These are phyloP conservation scores for Tauraco hartlaubi DNA, from an alignment of 2,797 vertebrate species.

Conservation along the genomic window DNA sequence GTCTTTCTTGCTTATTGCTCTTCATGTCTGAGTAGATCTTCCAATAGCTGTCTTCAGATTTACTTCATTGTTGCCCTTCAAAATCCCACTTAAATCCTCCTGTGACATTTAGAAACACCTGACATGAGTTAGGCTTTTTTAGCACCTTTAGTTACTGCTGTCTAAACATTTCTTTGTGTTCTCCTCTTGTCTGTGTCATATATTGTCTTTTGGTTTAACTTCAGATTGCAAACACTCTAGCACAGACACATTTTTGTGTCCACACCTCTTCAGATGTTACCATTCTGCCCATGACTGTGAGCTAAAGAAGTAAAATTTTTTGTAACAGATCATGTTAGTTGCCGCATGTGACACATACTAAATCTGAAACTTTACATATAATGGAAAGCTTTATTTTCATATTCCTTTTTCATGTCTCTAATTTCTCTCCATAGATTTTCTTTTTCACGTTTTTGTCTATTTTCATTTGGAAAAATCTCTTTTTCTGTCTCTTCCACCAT, in stretches of 20 bases:
- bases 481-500: not conserved
- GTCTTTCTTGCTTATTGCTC: not conserved
- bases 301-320: not conserved
- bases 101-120: not conserved
- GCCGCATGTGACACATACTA: not conserved
- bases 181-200: not conserved
- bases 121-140: not conserved
- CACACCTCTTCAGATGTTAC: not conserved
- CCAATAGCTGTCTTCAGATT: not conserved
- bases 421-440: not conserved
- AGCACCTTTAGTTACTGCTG: not conserved
- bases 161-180: not conserved
- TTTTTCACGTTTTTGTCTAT: not conserved
- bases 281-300: not conserved
- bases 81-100: not conserved
- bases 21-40: not conserved
- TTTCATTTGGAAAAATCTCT: not conserved
- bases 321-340: not conserved
- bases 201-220: not conserved
- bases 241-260: not conserved
- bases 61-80: not conserved
- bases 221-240: not conserved
- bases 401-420: not conserved
- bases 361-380: not conserved
- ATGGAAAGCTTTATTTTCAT: not conserved